Conservation (phyloP, 2,888 invertebrate species). For the Pasiphila rectangulata region DNA sequence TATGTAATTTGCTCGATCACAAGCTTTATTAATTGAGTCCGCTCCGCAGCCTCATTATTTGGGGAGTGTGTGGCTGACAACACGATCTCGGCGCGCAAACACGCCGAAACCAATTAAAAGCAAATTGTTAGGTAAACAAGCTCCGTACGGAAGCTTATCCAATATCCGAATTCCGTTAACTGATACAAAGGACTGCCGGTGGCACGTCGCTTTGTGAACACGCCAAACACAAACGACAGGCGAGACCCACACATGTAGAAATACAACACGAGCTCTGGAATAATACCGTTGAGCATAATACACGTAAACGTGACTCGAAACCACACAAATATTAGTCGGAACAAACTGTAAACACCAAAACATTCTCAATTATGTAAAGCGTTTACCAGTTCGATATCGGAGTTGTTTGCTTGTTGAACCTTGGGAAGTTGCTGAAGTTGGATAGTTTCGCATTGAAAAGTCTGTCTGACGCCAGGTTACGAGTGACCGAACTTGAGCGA, state of each 20-base stretch:
- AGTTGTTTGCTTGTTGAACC: constrained; percentile 48
- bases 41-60: constrained; percentile 10
- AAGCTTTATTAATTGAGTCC: constrained; percentile 13
- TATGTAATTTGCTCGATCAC: constrained; percentile 4
- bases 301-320: constrained; percentile 44
- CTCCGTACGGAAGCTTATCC: constrained; percentile 59
- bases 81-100: constrained; percentile 26
- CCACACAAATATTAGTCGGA: constrained; percentile 34
- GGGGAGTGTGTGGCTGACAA: constrained; percentile 14
- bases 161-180: constrained; percentile 72
- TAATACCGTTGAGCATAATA: constrained; percentile 18
- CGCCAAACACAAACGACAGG: constrained; percentile 37
- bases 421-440: constrained; percentile 58
- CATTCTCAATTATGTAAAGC: constrained; percentile 51
- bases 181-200: constrained; percentile 69
- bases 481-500: constrained; percentile 61
- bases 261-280: constrained; percentile 27
- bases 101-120: constrained; percentile 66
- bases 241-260: constrained; percentile 10
- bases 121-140: constrained; percentile 67
- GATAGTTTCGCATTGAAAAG: constrained; percentile 61
- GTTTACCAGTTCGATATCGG: constrained; percentile 38
- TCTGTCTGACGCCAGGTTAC: constrained; percentile 52
- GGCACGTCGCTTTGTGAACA: constrained; percentile 57
- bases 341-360: constrained; percentile 40